phyloP scores from a whole-genome alignment of 2,113 vertebrate genomes.

The Plecturocebus donacophilus region DNA sequence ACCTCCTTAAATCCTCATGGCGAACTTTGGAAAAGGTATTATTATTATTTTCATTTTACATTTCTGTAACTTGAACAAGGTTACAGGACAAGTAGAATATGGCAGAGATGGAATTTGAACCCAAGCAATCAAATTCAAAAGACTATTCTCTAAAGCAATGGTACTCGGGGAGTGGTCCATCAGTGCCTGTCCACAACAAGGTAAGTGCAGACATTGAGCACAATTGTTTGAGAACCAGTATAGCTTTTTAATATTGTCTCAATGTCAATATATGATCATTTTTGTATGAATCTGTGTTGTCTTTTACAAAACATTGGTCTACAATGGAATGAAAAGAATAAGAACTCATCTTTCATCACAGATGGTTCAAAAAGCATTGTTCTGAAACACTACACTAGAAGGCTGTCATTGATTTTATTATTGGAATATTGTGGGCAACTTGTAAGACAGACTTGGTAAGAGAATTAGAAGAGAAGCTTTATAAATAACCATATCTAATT shows the following conservation, averaged over 20 bases:
- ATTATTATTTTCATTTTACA: slow-evolving; percentile 10
- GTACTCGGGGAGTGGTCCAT: background rate
- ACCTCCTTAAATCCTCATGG: background rate
- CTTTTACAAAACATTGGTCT: background rate
- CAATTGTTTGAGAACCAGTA: background rate
- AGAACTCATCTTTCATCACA: background rate
- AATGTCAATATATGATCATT: background rate
- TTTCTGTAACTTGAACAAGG: background rate
- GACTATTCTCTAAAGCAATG: background rate
- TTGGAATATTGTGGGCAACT: background rate
- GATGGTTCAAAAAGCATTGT: background rate
- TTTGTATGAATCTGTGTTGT: background rate
- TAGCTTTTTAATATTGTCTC: background rate
- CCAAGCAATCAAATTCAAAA: background rate
- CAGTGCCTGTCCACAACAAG: background rate
- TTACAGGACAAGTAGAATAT: background rate
- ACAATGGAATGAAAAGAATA: background rate
- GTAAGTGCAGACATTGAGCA: background rate
- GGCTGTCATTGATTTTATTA: background rate
- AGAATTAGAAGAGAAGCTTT: background rate
- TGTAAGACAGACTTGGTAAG: background rate
- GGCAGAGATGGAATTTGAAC: background rate
- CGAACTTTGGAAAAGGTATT: background rate
- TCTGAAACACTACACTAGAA: background rate
- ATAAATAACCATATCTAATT: background rate